Evolutionary conservation across 1,140 invertebrate species (phyloP).

Genomic region (Lethrus apterus): DNA sequence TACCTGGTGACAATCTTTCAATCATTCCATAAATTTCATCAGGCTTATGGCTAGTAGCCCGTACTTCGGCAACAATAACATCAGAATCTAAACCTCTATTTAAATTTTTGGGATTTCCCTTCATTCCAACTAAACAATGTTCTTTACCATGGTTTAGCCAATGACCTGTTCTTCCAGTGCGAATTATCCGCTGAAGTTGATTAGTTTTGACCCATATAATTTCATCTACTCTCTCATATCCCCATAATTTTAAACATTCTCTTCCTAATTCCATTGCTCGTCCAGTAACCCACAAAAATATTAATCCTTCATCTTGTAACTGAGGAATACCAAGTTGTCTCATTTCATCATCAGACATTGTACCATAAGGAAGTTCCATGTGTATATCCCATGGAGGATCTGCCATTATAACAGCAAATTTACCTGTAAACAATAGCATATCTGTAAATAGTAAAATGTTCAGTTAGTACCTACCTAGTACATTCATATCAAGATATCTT

Average conservation of each 20-base stretch:
- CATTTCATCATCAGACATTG: conserved; percentile 99
- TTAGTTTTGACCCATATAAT: conserved; percentile 99
- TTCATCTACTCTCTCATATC: conserved; percentile 94
- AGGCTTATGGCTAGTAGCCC: conserved; percentile 95
- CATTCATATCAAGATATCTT: conserved; percentile 90
- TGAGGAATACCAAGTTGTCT: conserved; percentile 81
- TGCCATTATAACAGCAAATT: conserved; percentile 90
- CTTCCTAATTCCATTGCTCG: conserved; percentile 95
- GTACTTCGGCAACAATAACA: conserved; percentile 95
- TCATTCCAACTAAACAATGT: conserved; percentile 95
- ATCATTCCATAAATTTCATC: conserved; percentile 97
- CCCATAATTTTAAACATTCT: conserved; percentile 88
- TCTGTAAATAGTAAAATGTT: background rate
- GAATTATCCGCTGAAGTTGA: conserved; percentile 92
- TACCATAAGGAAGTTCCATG: conserved; percentile 98
- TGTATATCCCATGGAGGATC: conserved; percentile 98
- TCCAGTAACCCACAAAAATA: conserved; percentile 97
- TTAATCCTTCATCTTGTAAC: conserved; percentile 90
- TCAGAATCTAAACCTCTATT: conserved; percentile 95
- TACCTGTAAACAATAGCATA: conserved; percentile 46
- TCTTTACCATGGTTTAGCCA: conserved; percentile 99
- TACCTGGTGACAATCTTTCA: conserved; percentile 80
- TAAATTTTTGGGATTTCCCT: conserved; percentile 84
- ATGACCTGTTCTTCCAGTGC: conserved; percentile 93
- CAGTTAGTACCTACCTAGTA: conserved; percentile 79